Base-by-base conservation (phyloP, 2,113 vertebrate genomes). In the Rhagologus leucostigma region DNA sequence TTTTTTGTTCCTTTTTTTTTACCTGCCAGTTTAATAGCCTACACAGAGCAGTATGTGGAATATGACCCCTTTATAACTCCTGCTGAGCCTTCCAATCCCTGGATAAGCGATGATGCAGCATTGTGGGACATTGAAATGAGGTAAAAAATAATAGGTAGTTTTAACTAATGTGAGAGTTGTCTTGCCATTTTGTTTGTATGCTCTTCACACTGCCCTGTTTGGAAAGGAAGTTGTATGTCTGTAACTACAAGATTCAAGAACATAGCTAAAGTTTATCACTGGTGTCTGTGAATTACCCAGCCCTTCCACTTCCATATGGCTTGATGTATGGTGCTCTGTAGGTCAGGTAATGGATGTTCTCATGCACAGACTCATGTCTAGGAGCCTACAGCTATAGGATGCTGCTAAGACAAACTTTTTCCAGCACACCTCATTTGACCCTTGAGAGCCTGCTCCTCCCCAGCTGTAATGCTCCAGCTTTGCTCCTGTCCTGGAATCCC, bases 61-160 rank as follows among this genome's bases (percentile, higher is more conserved):
- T 99, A 99, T 14, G 99, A 99, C 90, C 98, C 99, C 47, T 98
- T 99, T 52, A 97, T 99, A 96, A 98, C 98, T 11, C 96, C 98
- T n/a, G 95, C 98, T 20, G 99, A 99, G 87, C 99, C 99, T n/a
- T 98, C 99, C 64, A 99, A 99, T 96, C 99, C 99, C 47, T 99
- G 99, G 99, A 96, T 99, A 98, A 98, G 97, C 59, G 99, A 99
- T 27, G 99, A 99, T 91, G 44, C 97, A n/a, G 76, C 98, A 16
- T 97, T 99, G 96, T 99, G 99, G 99, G 99, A 99, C 97, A 96
- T 98, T 94, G 99, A 99, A 97, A 98, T 98, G 81, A 99, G 99
- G 99, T 99, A 99, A 92, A 87, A 84, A 84, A 42, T 24, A 63
- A 77, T 81, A 63, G 15, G 47, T 75, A n/a, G 50, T 26, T 90